phyloP scores from a whole-genome alignment of 2,113 vertebrate species.

The Chionomys nivalis region DNA sequence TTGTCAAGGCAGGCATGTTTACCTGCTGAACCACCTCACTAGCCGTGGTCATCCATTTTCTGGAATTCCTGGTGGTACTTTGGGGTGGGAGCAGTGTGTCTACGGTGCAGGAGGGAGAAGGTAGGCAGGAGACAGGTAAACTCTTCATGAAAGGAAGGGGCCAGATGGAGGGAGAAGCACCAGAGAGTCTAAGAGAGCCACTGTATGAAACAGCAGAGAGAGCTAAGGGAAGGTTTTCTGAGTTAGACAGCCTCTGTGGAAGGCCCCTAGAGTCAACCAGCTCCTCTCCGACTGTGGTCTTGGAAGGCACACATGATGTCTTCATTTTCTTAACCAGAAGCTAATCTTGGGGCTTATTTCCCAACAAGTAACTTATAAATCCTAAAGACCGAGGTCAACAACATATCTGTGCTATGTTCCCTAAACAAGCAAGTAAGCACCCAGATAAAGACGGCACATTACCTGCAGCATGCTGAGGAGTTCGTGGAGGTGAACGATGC shows the following conservation, averaged over 20 bases:
- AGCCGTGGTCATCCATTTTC: background rate
- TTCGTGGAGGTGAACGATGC: constrained; percentile 92
- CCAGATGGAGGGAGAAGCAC: background rate
- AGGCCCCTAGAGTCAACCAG: background rate
- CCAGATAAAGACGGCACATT: background rate
- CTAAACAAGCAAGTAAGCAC: background rate
- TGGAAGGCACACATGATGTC: accelerated
- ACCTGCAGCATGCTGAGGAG: constrained; percentile 95
- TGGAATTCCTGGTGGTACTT: background rate
- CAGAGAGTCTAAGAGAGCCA: background rate
- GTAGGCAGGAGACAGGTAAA: background rate
- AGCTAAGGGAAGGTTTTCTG: background rate
- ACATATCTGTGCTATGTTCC: background rate
- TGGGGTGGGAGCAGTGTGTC: background rate
- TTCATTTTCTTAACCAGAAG: background rate
- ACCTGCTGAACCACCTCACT: background rate
- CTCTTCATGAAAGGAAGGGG: background rate
- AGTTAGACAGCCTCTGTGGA: background rate
- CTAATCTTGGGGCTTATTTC: background rate
- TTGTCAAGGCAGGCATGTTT: background rate
- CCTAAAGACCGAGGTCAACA: background rate
- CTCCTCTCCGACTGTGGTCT: background rate
- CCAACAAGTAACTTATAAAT: background rate
- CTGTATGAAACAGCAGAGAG: background rate
- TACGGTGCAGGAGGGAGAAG: background rate